Conservation (phyloP, 1,140 invertebrate genomes). For the Harlomillsia oculata region DNA sequence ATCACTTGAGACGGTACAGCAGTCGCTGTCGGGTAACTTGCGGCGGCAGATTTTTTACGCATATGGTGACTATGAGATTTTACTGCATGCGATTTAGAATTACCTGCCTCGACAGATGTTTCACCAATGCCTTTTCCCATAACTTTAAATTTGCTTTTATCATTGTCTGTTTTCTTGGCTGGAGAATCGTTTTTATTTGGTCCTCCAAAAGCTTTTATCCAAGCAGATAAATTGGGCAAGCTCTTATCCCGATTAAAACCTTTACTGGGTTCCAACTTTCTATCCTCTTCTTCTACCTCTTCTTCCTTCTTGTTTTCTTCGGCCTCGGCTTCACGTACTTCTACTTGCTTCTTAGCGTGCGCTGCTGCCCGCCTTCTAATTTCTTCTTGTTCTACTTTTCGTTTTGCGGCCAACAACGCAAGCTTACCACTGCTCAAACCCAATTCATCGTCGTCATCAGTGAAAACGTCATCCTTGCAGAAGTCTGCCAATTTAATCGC, state of each 20-base stretch:
- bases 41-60: not conserved
- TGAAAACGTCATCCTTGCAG: slow-evolving; percentile 11
- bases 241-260: slow-evolving; percentile 50
- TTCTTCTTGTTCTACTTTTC: slow-evolving; percentile 8
- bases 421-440: not conserved
- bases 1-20: too few relatives aligned
- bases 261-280: slow-evolving; percentile 39
- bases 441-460: slow-evolving; percentile 22
- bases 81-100: too few relatives aligned
- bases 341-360: slow-evolving; percentile 37
- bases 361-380: slow-evolving; percentile 37
- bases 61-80: too few relatives aligned
- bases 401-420: slow-evolving; percentile 2
- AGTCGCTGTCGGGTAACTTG: not conserved
- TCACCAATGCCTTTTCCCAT: slow-evolving; percentile 24
- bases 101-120: too few relatives aligned
- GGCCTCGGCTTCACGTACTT: slow-evolving; percentile 34
- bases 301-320: slow-evolving; percentile 40
- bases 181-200: slow-evolving; percentile 40
- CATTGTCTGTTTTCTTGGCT: slow-evolving; percentile 9
- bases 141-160: slow-evolving; percentile 29
- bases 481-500: slow-evolving; percentile 25
- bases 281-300: slow-evolving; percentile 40
- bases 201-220: slow-evolving; percentile 80
- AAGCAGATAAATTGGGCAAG: slow-evolving; percentile 75